Conservation (phyloP, 2,888 invertebrate species). For the Conistra vaccinii region DNA sequence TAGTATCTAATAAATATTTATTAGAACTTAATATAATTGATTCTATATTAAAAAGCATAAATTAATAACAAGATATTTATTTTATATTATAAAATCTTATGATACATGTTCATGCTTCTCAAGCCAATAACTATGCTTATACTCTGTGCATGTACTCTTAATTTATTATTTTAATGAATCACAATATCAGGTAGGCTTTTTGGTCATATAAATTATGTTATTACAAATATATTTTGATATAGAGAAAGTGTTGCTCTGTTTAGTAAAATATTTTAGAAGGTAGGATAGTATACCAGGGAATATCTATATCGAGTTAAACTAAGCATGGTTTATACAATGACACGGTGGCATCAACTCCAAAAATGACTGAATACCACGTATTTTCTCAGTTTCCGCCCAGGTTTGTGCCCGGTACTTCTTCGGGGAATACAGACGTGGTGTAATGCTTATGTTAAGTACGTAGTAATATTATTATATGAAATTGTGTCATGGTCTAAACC, state of each 20-base stretch:
- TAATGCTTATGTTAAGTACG: background rate
- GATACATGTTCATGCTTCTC: slow-evolving; percentile 58
- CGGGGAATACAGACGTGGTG: background rate
- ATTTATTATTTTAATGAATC: slow-evolving; percentile 66
- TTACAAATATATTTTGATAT: slow-evolving; percentile 48
- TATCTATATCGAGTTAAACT: slow-evolving; percentile 5
- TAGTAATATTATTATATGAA: slow-evolving; percentile 1
- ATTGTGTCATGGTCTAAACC: slow-evolving; percentile 44
- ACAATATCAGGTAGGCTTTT: slow-evolving; percentile 66
- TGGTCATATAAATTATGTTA: slow-evolving; percentile 56
- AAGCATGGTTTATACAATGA: slow-evolving; percentile 38
- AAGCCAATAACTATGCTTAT: slow-evolving; percentile 59
- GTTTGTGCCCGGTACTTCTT: background rate
- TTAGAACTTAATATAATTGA: slow-evolving; percentile 25
- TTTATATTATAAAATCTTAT: slow-evolving; percentile 54
- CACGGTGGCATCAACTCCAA: slow-evolving; percentile 2
- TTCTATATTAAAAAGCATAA: slow-evolving; percentile 37
- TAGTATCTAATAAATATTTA: slow-evolving; percentile 32
- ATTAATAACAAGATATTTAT: slow-evolving; percentile 45
- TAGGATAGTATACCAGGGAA: slow-evolving; percentile 13
- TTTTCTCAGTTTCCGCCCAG: background rate
- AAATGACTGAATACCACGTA: background rate
- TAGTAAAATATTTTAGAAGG: slow-evolving; percentile 32
- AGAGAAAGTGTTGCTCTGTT: slow-evolving; percentile 25
- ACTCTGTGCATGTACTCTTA: slow-evolving; percentile 60